These are phyloP conservation scores for Hydrotaea cyrtoneurina DNA, from an alignment of 2,888 invertebrate species.

Conservation along the genomic window DNA sequence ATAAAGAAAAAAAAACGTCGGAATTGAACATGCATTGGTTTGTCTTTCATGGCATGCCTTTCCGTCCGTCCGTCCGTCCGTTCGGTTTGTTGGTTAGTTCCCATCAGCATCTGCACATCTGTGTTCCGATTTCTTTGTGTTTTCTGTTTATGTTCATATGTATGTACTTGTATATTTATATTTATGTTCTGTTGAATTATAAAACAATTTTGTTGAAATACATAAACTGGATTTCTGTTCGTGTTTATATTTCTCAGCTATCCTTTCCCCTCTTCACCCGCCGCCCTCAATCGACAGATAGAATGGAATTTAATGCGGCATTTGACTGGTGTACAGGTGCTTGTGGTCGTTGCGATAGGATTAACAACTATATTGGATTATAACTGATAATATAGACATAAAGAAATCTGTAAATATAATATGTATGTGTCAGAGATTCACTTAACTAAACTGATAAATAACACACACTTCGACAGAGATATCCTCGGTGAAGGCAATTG, in stretches of 20 bases:
- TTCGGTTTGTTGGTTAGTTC: neutral
- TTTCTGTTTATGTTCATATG: neutral
- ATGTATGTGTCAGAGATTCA: neutral
- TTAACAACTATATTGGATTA: too few relatives aligned
- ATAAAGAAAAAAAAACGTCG: neutral
- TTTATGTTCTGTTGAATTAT: conserved; percentile 48
- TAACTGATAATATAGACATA: too few relatives aligned
- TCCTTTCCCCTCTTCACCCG: neutral
- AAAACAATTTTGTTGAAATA: conserved; percentile 50
- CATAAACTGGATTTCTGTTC: conserved; percentile 35
- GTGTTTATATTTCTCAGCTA: neutral
- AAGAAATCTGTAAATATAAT: neutral
- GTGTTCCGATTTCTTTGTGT: conserved; percentile 29
- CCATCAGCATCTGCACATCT: conserved; percentile 10
- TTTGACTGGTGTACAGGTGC: too few relatives aligned
- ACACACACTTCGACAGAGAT: neutral
- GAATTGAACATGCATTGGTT: conserved; percentile 19
- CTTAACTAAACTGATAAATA: neutral
- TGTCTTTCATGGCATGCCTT: conserved; percentile 4
- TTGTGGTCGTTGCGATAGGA: too few relatives aligned
- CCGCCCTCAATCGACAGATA: conserved; percentile 4
- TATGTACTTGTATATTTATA: neutral
- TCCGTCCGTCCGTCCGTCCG: neutral
- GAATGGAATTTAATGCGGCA: conserved; percentile 35
- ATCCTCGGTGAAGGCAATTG: neutral